A percentile compares a stretch with the other conserved stretches of the same genome.
phyloP scores from a whole-genome alignment of 2,113 vertebrate genomes.

The Amia ocellicauda region DNA sequence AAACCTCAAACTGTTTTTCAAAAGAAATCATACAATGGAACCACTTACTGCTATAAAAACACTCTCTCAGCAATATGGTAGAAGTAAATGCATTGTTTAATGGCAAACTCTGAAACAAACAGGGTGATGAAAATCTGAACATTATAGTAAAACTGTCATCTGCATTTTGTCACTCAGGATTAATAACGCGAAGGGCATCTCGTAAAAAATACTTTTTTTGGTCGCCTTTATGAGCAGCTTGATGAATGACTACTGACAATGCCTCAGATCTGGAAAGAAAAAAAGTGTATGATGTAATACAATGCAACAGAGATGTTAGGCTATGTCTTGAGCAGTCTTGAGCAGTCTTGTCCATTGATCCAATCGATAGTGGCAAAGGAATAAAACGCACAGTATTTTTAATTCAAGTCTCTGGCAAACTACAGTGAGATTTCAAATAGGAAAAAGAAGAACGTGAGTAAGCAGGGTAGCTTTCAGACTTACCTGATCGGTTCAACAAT shows the following conservation, averaged over 20 bases:
- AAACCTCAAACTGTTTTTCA: no score
- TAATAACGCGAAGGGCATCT: not conserved
- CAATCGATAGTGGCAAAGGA: no score
- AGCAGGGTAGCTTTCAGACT: conserved; percentile 17
- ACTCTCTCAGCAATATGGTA: conserved; percentile 13
- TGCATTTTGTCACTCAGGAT: conserved; percentile 41
- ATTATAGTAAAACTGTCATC: conserved; percentile 34
- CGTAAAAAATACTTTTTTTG: not conserved
- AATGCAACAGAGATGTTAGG: not conserved
- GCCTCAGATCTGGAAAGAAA: not conserved
- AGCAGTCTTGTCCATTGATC: no score
- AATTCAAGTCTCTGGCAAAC: no score
- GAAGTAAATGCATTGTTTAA: conserved; percentile 27
- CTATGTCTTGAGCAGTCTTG: not conserved
- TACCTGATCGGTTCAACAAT: not conserved
- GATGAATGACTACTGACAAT: not conserved
- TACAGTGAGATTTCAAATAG: no score
- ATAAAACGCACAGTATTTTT: no score
- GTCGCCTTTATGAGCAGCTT: not conserved
- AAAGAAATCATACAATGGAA: no score
- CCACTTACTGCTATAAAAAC: no score
- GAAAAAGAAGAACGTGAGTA: no score
- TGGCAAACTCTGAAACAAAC: conserved; percentile 52
- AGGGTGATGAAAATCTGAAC: conserved; percentile 33
- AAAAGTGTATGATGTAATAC: conserved; percentile 1